Conservation (phyloP, 2,888 invertebrate species). For the Noctua fimbriata region DNA sequence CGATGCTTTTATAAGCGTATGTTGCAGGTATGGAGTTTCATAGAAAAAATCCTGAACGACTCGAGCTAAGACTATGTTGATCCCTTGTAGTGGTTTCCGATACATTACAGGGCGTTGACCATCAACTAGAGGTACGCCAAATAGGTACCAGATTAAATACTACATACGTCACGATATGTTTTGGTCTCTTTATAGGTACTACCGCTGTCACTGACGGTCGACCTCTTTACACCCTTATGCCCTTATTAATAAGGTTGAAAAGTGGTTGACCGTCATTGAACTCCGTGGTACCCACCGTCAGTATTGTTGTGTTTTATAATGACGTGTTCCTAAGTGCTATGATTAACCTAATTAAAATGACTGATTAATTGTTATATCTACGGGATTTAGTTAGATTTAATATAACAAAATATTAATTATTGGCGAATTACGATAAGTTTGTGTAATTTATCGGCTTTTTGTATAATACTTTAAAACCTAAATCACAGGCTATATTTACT, state of each 20-base stretch:
- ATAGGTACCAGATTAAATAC: background rate
- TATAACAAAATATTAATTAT: background rate
- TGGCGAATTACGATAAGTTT: slow-evolving; percentile 11
- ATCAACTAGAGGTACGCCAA: background rate
- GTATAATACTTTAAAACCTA: background rate
- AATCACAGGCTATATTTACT: background rate
- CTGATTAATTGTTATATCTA: slow-evolving; percentile 35
- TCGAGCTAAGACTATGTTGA: background rate
- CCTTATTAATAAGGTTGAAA: too few relatives aligned
- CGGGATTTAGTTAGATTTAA: slow-evolving; percentile 33
- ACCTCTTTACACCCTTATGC: background rate
- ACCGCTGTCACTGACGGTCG: background rate
- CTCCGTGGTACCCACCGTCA: background rate
- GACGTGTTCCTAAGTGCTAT: background rate
- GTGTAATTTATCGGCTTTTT: slow-evolving; percentile 4
- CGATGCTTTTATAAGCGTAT: background rate
- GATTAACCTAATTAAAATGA: slow-evolving; percentile 39
- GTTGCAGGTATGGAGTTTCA: background rate
- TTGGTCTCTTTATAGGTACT: background rate
- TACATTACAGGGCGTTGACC: background rate
- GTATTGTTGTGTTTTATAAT: slow-evolving; percentile 9
- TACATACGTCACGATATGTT: background rate
- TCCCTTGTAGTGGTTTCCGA: background rate
- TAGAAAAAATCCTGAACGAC: background rate
- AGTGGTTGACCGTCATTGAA: background rate